Percentiles rank a stretch among this genome's conserved stretches.
These are phyloP conservation scores for Halotydeus destructor DNA, from an alignment of 1,140 invertebrate species.

Conservation along the genomic window DNA sequence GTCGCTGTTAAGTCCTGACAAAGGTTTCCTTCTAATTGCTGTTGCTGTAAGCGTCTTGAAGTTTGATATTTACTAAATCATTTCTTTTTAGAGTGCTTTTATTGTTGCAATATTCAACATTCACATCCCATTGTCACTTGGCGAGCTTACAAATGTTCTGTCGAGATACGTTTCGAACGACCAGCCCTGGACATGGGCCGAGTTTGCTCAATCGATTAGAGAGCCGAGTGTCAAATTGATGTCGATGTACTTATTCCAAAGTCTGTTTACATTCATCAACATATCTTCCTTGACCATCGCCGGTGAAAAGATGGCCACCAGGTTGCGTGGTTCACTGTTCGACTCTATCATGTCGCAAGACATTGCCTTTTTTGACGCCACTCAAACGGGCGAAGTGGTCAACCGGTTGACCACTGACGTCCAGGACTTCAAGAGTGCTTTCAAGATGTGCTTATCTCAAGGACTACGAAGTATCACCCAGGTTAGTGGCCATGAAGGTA, in stretches of 20 bases:
- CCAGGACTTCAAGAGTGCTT: slow-evolving; percentile 89
- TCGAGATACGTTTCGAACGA: slow-evolving; percentile 24
- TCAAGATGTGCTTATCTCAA: slow-evolving; percentile 73
- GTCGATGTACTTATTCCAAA: slow-evolving; percentile 43
- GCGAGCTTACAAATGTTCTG: slow-evolving; percentile 51
- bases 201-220: slow-evolving; percentile 38
- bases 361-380: slow-evolving; percentile 69
- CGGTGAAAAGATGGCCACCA: slow-evolving; percentile 59
- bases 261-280: slow-evolving; percentile 64
- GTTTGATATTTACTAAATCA: too few species aligned
- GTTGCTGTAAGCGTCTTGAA: too few species aligned
- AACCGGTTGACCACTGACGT: slow-evolving; percentile 78
- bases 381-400: slow-evolving; percentile 71
- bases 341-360: slow-evolving; percentile 62
- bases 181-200: slow-evolving; percentile 11
- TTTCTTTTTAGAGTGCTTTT: slow-evolving; percentile 43
- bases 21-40: too few species aligned
- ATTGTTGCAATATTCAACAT: slow-evolving; percentile 58
- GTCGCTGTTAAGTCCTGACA: too few species aligned
- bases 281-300: slow-evolving; percentile 62
- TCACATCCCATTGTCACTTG: slow-evolving; percentile 49
- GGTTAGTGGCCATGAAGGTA: too few species aligned
- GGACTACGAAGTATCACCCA: slow-evolving; percentile 62
- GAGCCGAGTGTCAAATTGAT: slow-evolving; percentile 41
- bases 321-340: slow-evolving; percentile 60